Evolutionary conservation across 2,797 vertebrate genomes (phyloP).

Genomic region (Melanotaenia pygmaea): DNA sequence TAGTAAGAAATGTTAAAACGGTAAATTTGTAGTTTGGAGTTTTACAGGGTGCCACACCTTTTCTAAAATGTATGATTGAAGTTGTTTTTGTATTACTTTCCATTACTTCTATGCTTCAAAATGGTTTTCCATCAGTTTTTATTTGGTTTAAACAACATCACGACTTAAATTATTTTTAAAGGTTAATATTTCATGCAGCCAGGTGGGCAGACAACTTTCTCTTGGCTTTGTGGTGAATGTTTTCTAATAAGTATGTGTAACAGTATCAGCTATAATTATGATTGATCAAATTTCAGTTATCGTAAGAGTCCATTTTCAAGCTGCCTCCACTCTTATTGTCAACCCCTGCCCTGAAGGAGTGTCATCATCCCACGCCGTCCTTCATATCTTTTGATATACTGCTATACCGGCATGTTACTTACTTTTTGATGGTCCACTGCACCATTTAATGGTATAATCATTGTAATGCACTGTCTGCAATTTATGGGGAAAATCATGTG

Average conservation of each 20-base stretch:
- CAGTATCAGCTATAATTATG: conserved; percentile 7
- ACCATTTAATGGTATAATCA: conserved; percentile 26
- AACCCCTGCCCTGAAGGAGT: not conserved
- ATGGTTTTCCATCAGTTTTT: not conserved
- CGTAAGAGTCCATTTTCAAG: conserved; percentile 8
- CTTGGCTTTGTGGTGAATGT: not conserved
- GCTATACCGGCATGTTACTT: not conserved
- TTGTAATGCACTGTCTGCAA: conserved; percentile 18
- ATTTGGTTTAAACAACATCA: not conserved
- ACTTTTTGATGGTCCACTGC: conserved; percentile 21
- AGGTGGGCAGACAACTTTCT: not conserved
- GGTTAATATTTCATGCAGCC: not conserved
- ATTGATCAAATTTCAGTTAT: conserved; percentile 7
- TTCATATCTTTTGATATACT: not conserved
- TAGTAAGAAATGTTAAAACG: too few relatives aligned
- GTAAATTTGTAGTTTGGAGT: too few relatives aligned
- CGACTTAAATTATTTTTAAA: not conserved
- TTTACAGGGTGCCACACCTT: too few relatives aligned
- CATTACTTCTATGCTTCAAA: too few relatives aligned
- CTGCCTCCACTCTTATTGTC: conserved; percentile 10
- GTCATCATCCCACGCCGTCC: not conserved
- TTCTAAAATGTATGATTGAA: too few relatives aligned
- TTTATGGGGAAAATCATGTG: conserved; percentile 1
- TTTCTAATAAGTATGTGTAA: conserved; percentile 1
- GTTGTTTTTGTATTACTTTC: too few relatives aligned